Evolutionary conservation across 2,113 vertebrate genomes (phyloP).

Genomic region (Corynorhinus townsendii): DNA sequence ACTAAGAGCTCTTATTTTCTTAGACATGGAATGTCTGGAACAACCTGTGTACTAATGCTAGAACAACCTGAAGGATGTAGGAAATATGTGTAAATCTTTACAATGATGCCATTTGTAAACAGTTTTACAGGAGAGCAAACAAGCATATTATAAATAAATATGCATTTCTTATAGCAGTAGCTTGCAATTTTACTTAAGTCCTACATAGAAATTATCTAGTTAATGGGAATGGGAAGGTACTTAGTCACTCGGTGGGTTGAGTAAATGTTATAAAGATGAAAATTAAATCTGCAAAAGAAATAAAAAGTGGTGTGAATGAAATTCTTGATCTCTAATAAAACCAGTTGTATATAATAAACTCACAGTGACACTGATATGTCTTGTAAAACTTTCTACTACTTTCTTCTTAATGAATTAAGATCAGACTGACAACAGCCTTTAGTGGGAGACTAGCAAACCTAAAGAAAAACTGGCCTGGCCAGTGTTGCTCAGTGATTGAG

Average conservation of each 20-base stretch:
- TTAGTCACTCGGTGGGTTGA: neutral
- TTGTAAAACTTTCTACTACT: neutral
- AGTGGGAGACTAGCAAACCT: neutral
- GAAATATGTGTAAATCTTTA: slow-evolving; percentile 9
- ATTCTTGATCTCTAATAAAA: slow-evolving; percentile 38
- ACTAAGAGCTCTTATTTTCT: neutral
- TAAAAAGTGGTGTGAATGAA: slow-evolving; percentile 31
- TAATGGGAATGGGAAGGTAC: neutral
- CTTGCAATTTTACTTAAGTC: slow-evolving; percentile 8
- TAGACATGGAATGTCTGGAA: neutral
- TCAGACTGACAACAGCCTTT: neutral
- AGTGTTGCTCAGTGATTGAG: too few relatives aligned
- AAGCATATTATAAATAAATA: neutral
- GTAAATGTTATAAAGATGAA: slow-evolving; percentile 14
- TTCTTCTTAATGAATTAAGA: neutral
- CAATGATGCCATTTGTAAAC: neutral
- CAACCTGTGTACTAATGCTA: neutral
- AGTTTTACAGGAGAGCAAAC: neutral
- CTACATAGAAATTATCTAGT: slow-evolving; percentile 21
- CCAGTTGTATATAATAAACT: slow-evolving; percentile 4
- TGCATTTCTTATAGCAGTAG: neutral
- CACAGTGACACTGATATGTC: slow-evolving; percentile 16
- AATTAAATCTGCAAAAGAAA: slow-evolving; percentile 23
- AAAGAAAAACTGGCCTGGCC: neutral
- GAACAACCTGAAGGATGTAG: neutral